Evolutionary conservation across 2,888 invertebrate species (phyloP), one percentile per base, ranked within the genome.

Genomic region (Scrobipalpa atriplicella): DNA sequence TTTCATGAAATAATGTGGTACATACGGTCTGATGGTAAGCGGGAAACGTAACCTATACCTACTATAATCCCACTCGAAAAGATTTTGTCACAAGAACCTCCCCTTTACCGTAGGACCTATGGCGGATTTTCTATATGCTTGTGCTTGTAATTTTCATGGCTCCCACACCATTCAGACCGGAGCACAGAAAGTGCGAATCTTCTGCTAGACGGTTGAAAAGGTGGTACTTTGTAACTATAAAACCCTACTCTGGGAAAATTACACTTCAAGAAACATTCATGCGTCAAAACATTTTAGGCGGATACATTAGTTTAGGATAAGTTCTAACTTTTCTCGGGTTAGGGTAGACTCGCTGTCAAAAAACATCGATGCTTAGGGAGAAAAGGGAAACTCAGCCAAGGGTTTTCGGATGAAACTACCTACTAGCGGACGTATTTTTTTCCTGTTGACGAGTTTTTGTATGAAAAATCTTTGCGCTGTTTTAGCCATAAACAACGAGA

Each of bases 221-320:
- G 29, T 29, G 29, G 29, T 29, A 29, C 29, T 29, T 29, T 29
- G 29, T n/a, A 29, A 5, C 29, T n/a, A n/a, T n/a, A 29, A 29
- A 29, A 29, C 29, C 29, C 29, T 29, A 29, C 29, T 29, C 29
- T 5, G 29, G 2, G 29, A 29, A 29, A 29, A 54, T 19, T 19
- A 16, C 38, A 16, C 38, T 16, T 58, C 38, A 13, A 58, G 36
- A 29, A 38, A 58, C 6, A 58, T 58, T 38, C 38, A 38, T 58
- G 29, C n/a, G 58, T 58, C 58, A 56, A 64, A 68, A 66, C 68
- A 68, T 68, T 67, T 41, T 66, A 63, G 47, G 58, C 64, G 67
- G 29, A 41, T 61, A 66, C 41, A 56, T 47, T 58, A 39, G 61
- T 64, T 43, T 52, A 21, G 9, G 63, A 18, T 64, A 56, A 38